phyloP scores from a whole-genome alignment of 2,797 vertebrate species.

The Mormyrus proboscirostris region DNA sequence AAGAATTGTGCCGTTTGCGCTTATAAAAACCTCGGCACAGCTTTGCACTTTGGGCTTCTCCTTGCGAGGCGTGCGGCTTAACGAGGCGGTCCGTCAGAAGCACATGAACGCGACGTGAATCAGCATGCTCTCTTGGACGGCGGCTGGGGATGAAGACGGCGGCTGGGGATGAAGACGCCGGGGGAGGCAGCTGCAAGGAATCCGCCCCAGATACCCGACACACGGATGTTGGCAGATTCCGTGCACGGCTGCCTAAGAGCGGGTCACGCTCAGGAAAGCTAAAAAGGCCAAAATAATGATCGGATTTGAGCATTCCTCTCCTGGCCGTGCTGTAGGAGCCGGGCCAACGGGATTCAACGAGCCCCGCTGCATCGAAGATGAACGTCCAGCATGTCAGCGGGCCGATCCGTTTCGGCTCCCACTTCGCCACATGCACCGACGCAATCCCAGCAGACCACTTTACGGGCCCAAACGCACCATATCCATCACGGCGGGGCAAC shows the following conservation, averaged over 20 bases:
- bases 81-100: conserved; percentile 29
- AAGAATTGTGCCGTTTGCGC: background rate
- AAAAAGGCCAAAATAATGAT: conserved; percentile 21
- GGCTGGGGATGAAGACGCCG: background rate
- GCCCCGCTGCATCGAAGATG: background rate
- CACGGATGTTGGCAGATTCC: background rate
- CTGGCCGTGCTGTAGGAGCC: conserved; percentile 3
- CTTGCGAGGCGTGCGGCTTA: conserved; percentile 11
- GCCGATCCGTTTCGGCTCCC: background rate
- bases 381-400: conserved; percentile 5
- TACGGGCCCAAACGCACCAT: background rate
- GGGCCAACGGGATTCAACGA: background rate
- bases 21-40: background rate
- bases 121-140: background rate
- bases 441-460: background rate
- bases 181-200: background rate
- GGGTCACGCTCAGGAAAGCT: conserved; percentile 12
- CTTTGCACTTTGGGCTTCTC: background rate
- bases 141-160: background rate
- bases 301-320: conserved; percentile 16
- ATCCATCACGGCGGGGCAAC: background rate
- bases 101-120: conserved; percentile 24
- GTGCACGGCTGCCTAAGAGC: conserved; percentile 22
- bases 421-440: background rate
- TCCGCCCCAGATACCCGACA: background rate